A percentile compares a stretch with the other conserved stretches of the same genome.
Conservation (phyloP, 2,113 vertebrate species). For the Heterotis niloticus region DNA sequence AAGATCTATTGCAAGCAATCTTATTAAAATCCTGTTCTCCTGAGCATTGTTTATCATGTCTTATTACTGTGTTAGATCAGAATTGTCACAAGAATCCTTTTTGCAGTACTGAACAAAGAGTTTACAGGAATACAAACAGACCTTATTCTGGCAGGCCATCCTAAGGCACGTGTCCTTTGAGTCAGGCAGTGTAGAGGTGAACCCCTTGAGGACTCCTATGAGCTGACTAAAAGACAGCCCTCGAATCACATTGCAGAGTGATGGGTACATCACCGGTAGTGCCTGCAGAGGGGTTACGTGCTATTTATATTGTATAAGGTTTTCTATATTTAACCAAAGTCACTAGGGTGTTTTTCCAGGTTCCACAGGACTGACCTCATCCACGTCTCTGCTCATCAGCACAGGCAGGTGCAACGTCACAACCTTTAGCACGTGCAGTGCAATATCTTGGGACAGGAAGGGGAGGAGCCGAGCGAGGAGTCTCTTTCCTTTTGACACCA, state of each 20-base stretch:
- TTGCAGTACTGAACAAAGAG: background rate
- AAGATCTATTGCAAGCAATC: too few species aligned
- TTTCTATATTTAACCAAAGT: too few species aligned
- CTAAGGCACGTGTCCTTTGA: constrained; percentile 56
- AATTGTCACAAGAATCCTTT: too few species aligned
- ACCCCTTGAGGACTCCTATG: constrained; percentile 70
- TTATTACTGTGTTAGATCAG: too few species aligned
- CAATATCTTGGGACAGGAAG: constrained; percentile 65
- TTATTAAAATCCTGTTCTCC: too few species aligned
- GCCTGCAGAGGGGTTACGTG: constrained; percentile 53
- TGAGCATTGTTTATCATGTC: too few species aligned
- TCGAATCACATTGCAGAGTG: constrained; percentile 71
- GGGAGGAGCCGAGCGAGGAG: constrained; percentile 76
- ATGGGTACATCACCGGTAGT: constrained; percentile 77
- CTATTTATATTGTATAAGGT: background rate
- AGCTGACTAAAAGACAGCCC: constrained; percentile 77
- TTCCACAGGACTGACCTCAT: constrained; percentile 67
- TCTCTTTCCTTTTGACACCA: constrained; percentile 82
- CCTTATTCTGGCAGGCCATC: constrained; percentile 86
- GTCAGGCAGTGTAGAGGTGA: constrained; percentile 59
- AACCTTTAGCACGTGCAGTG: constrained; percentile 61
- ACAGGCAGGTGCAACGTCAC: constrained; percentile 72
- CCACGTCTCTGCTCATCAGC: constrained; percentile 77
- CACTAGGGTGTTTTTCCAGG: background rate
- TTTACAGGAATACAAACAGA: constrained; percentile 34